Evolutionary conservation across 2,113 vertebrate species (phyloP).

Genomic region (Alosa alosa): DNA sequence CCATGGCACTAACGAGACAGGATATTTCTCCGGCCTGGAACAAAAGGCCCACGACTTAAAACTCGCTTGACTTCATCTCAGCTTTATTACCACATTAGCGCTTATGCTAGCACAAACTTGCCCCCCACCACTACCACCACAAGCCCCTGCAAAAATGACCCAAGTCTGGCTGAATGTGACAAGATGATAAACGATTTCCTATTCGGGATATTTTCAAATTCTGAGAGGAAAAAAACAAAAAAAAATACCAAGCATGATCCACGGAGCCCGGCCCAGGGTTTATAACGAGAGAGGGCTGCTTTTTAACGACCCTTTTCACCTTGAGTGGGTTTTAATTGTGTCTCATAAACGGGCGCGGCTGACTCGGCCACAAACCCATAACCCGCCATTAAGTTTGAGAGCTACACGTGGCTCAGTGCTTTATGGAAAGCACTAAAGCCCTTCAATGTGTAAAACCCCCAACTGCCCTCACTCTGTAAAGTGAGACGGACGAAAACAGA

Average conservation of each 20-base stretch:
- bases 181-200: neutral
- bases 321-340: constrained; percentile 23
- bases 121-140: neutral
- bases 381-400: constrained; percentile 7
- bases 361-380: constrained; percentile 5
- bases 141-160: neutral
- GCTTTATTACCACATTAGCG: constrained; percentile 3
- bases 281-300: neutral
- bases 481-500: neutral
- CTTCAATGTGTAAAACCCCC: neutral
- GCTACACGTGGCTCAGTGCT: constrained; percentile 13
- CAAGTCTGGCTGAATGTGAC: neutral
- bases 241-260: neutral
- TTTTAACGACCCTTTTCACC: constrained; percentile 15
- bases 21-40: neutral
- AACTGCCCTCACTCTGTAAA: neutral
- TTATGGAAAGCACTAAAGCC: neutral
- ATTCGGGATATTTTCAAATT: neutral
- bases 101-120: neutral
- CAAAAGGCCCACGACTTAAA: neutral
- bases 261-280: neutral
- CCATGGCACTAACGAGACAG: neutral
- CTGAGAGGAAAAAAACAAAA: neutral
- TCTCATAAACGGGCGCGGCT: neutral
- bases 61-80: neutral